phyloP scores from a whole-genome alignment of 2,113 vertebrate genomes.

The Talpa occidentalis region DNA sequence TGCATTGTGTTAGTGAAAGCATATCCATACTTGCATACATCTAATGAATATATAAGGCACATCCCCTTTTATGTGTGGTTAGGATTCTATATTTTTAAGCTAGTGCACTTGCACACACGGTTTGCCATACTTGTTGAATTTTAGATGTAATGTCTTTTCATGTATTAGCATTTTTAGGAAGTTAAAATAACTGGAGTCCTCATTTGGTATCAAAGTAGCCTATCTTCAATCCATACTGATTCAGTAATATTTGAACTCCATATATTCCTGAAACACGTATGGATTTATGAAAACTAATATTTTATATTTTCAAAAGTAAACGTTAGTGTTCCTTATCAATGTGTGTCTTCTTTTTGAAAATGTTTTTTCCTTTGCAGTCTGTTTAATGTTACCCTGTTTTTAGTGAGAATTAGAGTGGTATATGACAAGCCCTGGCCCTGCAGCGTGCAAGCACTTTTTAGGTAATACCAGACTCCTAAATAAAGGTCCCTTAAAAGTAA shows the following conservation, averaged over 20 bases:
- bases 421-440: conserved; percentile 75
- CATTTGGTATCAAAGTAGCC: conserved; percentile 81
- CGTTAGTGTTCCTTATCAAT: conserved; percentile 76
- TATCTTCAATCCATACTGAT: conserved; percentile 81
- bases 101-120: conserved; percentile 83
- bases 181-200: conserved; percentile 83
- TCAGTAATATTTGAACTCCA: conserved; percentile 82
- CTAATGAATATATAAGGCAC: conserved; percentile 83
- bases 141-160: conserved; percentile 81
- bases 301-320: conserved; percentile 80
- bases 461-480: conserved; percentile 73
- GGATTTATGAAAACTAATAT: conserved; percentile 77
- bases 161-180: conserved; percentile 80
- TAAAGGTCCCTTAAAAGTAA: conserved; percentile 76
- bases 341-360: conserved; percentile 75
- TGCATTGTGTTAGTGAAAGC: conserved; percentile 86
- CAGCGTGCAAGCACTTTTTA: conserved; percentile 79
- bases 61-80: conserved; percentile 85
- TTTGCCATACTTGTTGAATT: conserved; percentile 86
- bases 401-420: conserved; percentile 75
- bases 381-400: conserved; percentile 73
- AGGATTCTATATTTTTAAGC: conserved; percentile 86
- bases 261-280: conserved; percentile 77
- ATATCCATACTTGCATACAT: conserved; percentile 79
- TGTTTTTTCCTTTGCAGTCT: conserved; percentile 79